Base-by-base conservation (phyloP, 2,888 invertebrate genomes). In the Oxycera nigricornis region DNA sequence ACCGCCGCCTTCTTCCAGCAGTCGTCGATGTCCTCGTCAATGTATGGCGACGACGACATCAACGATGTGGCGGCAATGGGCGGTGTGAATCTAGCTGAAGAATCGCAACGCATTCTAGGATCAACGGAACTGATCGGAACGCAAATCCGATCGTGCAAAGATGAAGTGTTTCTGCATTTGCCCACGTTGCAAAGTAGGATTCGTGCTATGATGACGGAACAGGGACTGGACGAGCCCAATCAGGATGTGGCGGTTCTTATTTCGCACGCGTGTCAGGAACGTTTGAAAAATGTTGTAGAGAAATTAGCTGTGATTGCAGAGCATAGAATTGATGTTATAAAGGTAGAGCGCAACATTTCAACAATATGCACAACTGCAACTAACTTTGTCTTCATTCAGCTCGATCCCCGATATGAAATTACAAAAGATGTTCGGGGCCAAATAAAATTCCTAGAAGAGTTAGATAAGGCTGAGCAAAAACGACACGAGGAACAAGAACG, bases 51-150 rank as follows among this genome's bases (percentile, higher is more conserved):
- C 82, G 97, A 97, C 83, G 97, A 98, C 84, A 97, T 98, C 81
- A 98, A 98, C 82, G 98, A 98, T 87, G 98, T 98, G 14, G 97
- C 98, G 31, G 97, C 98, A 9, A 98, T 98, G 98, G 98, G 98
- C 77, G 98, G 98, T 68, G 98, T 98, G 73, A 98, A 98, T 87
- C 88, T 98, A 81, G 94, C 94, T 0, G 98, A 98, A 86, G 98
- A 98, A 86, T 93, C 94, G 41, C 96, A 96, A 84, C 91, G 95
- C 84, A 98, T 98, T 81, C 88, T 98, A 76, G 95, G 95, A 14
- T 92, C 94, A 17, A 94, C 95, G 1, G 95, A 96, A 81, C 91
- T 94, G 84, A 94, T 96, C 78, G 95, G 95, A 28, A 93, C 94
- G 1, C 95, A 95, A 84, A 93, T 94, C 76, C 86, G 89, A 83